Evolutionary conservation across 1,140 invertebrate species (phyloP), one percentile per base, ranked within the genome.

Genomic region (Mylabris phalerata): DNA sequence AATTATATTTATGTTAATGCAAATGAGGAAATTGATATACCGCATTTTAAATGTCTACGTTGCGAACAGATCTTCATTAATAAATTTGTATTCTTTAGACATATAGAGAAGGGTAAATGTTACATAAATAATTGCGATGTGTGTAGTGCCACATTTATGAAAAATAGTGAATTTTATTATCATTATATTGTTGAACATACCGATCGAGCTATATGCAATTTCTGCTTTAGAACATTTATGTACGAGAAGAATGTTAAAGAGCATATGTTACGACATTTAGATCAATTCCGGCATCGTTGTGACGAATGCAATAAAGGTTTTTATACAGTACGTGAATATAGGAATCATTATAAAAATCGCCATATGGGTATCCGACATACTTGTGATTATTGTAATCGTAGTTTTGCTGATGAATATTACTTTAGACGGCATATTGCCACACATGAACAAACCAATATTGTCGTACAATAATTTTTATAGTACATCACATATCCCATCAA

Each of bases 341-440:
- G 72, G 19, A 73, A 72, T 55, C 72, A 73, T 59, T 73, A 73
- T 47, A 73, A 71, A 47, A 73, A 73, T 55, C 64, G 72, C 48
- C 72, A 73, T 42, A 73, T 73, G 72, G 72, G 72, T 2, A 71
- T 73, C 3, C 62, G 72, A 25, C 71, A 80, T 55, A 75, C 70
- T 0, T 86, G 83, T 61, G 67, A 73, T 1, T 72, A 78, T 24
- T 85, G 83, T 65, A 76, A 77, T 1, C 82, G 84, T 67, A 78
- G 75, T 57, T 85, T 85, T 63, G 79, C 80, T 0, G 82, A 82
- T n/a, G 75, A 76, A 39, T 78, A 79, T 11, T 76, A 82, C n/a
- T 72, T 84, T 10, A 80, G 77, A 47, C 77, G 79, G 46, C 82
- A 85, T 57, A 74, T 78, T 57, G 79, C 82, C 38, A 79, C 78